Percentiles rank a stretch among this genome's conserved stretches.
Evolutionary conservation across 2,797 vertebrate genomes (phyloP).

Genomic region (Coranthus polyacanthus): DNA sequence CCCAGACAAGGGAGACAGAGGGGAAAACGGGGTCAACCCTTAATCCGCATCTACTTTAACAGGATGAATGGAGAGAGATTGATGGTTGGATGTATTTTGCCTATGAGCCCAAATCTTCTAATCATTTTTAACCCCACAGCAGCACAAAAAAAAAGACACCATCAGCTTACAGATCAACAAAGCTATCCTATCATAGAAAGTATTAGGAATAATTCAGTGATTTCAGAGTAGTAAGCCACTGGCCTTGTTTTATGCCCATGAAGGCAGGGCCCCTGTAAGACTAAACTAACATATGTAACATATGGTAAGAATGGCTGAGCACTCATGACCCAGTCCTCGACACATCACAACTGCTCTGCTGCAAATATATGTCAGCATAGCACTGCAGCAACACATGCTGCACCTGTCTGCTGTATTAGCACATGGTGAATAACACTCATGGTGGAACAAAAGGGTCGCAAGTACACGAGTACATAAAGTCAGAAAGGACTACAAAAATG

Average conservation of each 20-base stretch:
- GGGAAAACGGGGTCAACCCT: slow-evolving; percentile 15
- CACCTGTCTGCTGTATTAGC: slow-evolving; percentile 24
- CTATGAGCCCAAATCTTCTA: neutral
- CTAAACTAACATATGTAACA: slow-evolving; percentile 11
- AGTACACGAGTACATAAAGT: neutral
- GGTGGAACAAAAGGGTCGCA: slow-evolving; percentile 9
- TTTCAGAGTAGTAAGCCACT: neutral
- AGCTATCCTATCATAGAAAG: no score
- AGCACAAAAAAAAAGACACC: neutral
- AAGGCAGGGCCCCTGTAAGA: neutral
- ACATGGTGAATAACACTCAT: neutral
- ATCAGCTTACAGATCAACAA: neutral
- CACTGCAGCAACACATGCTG: slow-evolving; percentile 24
- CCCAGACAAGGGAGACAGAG: neutral
- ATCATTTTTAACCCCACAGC: neutral
- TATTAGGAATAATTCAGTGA: neutral
- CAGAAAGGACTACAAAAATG: neutral
- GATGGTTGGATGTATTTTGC: slow-evolving; percentile 12
- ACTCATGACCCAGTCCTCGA: slow-evolving; percentile 9
- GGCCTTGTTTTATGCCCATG: slow-evolving; percentile 23
- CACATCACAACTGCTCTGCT: slow-evolving; percentile 19
- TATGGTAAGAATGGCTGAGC: neutral
- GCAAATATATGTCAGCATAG: slow-evolving; percentile 14
- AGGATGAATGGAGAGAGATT: slow-evolving; percentile 15
- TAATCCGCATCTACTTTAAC: slow-evolving; percentile 38